phyloP scores from a whole-genome alignment of 1,140 invertebrate species.

The Pinna nobilis region DNA sequence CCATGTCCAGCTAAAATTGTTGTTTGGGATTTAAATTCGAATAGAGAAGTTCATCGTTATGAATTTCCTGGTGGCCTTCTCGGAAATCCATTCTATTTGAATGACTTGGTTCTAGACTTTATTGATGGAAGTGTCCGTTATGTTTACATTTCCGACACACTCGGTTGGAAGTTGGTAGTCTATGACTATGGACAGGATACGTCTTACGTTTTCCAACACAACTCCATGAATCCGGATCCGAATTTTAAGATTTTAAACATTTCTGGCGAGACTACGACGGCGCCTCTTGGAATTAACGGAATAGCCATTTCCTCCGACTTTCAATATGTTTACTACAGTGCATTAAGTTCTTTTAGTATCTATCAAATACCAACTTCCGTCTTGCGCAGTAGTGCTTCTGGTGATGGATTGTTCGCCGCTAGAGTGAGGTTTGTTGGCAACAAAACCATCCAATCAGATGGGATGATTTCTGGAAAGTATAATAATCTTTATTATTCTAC shows the following conservation, averaged over 20 bases:
- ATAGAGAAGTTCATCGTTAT: constrained; percentile 34
- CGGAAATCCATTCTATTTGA: constrained; percentile 44
- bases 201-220: constrained; percentile 39
- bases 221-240: constrained; percentile 41
- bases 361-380: constrained; percentile 38
- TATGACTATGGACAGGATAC: constrained; percentile 38
- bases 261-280: background rate
- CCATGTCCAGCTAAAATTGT: constrained; percentile 53
- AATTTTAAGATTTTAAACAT: constrained; percentile 18
- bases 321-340: constrained; percentile 39
- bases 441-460: constrained; percentile 34
- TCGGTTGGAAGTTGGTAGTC: constrained; percentile 40
- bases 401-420: background rate
- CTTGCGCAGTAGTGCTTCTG: constrained; percentile 3
- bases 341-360: constrained; percentile 25
- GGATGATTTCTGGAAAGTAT: constrained; percentile 23
- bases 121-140: constrained; percentile 32
- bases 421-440: constrained; percentile 9
- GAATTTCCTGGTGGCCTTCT: constrained; percentile 43
- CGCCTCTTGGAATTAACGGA: constrained; percentile 35
- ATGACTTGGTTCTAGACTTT: constrained; percentile 58
- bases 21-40: constrained; percentile 51
- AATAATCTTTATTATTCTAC: constrained; percentile 35
- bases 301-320: constrained; percentile 41
- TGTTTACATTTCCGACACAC: constrained; percentile 56